Base-by-base conservation (phyloP, 1,140 invertebrate species). In the Oryctes rhinoceros region DNA sequence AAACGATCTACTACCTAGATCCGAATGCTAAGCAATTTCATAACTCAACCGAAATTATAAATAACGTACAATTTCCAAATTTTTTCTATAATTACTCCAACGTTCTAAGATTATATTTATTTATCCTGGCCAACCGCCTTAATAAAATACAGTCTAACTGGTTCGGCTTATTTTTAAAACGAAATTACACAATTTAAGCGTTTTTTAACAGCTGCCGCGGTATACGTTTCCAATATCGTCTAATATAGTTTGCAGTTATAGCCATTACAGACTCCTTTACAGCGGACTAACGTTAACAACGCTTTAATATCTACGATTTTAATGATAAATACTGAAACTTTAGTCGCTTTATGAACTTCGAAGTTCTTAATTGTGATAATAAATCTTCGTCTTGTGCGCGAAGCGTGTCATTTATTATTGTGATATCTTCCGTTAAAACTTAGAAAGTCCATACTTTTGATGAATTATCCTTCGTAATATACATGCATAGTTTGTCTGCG, bases 331-430 rank as follows among this genome's bases (percentile, higher is more conserved):
- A 11, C 49, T 18, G n/a, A 53, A 53, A 53, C 49, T 53, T 53
- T 53, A 53, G n/a, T 15, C 49, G n/a, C n/a, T 53, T 53, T 53
- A 53, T 53, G 49, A 53, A 53, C 13, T 13, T 13, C 49, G 49
- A 53, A 53, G 49, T 53, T 53, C 49, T 53, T 53, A 53, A 53
- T 15, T 53, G 49, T 53, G 1, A 53, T 53, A 53, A 53, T 53
- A 53, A 53, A 53, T 53, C 49, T 53, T 53, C 13, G 49, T 53
- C 49, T 53, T 18, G 13, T 53, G 13, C 11, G 13, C 49, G 49
- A 13, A 53, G n/a, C n/a, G n/a, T 53, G 4, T 53, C 6, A 18
- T 53, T 53, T 53, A 53, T 53, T 11, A 53, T 53, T 53, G 49
- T 4, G 13, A 53, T 53, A 18, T 53, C 7, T 53, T 53, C 49